Evolutionary conservation across 2,888 invertebrate species (phyloP).

Genomic region (Napeogenes sylphis): DNA sequence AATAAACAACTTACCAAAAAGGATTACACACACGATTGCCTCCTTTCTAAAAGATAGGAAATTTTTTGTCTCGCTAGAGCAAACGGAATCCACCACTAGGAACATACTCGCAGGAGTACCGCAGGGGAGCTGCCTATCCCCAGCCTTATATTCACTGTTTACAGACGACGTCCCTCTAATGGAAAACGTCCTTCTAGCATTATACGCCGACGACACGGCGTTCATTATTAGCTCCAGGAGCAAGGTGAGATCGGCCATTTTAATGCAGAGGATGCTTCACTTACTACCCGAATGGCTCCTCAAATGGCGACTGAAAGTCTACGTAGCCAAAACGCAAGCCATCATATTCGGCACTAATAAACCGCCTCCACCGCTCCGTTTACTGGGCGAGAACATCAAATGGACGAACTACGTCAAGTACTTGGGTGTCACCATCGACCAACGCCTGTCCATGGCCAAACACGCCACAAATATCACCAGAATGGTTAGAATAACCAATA

Average conservation of each 20-base stretch:
- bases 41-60: constrained; percentile 28
- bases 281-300: constrained; percentile 9
- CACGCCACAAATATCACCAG: background rate
- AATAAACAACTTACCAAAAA: constrained; percentile 5
- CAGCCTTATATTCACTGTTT: constrained; percentile 21
- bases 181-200: constrained; percentile 12
- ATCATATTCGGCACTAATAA: background rate
- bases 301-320: constrained; percentile 19
- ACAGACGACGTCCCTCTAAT: constrained; percentile 24
- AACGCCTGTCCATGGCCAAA: background rate
- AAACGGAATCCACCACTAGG: background rate
- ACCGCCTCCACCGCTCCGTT: background rate
- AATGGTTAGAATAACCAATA: background rate
- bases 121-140: constrained; percentile 29
- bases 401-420: constrained; percentile 2
- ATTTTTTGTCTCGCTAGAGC: constrained; percentile 30
- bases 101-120: constrained; percentile 26
- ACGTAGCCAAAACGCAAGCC: constrained; percentile 19
- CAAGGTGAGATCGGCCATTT: background rate
- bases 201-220: constrained; percentile 21
- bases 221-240: constrained; percentile 6
- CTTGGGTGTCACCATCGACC: constrained; percentile 3
- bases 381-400: background rate
- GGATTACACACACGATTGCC: constrained; percentile 20
- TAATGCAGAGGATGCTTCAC: constrained; percentile 11